phyloP scores from a whole-genome alignment of 1,140 invertebrate species.

The Drosophila truncata region DNA sequence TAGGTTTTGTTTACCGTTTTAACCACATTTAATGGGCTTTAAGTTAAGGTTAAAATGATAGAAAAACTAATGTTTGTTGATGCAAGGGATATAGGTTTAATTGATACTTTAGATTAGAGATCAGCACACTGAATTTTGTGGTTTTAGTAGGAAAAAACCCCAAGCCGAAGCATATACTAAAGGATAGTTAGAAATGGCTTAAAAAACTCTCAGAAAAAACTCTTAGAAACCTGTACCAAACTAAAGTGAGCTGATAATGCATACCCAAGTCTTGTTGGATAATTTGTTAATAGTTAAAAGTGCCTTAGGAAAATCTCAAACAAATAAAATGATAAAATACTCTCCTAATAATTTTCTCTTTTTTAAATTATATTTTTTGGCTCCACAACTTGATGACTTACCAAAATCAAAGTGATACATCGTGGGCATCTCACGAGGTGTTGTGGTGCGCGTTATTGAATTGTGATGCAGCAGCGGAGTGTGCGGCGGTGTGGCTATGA shows the following conservation, averaged over 20 bases:
- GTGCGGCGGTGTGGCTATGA: constrained; percentile 65
- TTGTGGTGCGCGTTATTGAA: constrained; percentile 71
- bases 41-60: background rate
- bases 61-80: background rate
- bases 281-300: background rate
- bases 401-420: constrained; percentile 79
- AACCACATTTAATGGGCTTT: background rate
- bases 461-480: constrained; percentile 44
- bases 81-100: background rate
- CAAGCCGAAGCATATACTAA: background rate
- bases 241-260: background rate
- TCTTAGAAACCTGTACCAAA: background rate
- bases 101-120: background rate
- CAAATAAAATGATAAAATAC: background rate
- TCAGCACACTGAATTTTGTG: background rate
- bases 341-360: too few relatives aligned
- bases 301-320: background rate
- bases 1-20: constrained; percentile 4
- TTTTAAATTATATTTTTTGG: background rate
- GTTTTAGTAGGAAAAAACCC: background rate
- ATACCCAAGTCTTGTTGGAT: background rate
- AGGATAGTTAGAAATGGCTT: too few relatives aligned
- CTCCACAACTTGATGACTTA: constrained; percentile 17
- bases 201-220: background rate
- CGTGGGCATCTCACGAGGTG: constrained; percentile 69